Evolutionary conservation across 64 coral and sea anemone species (phyloP).

Genomic region (Dendronephthya gigantea): DNA sequence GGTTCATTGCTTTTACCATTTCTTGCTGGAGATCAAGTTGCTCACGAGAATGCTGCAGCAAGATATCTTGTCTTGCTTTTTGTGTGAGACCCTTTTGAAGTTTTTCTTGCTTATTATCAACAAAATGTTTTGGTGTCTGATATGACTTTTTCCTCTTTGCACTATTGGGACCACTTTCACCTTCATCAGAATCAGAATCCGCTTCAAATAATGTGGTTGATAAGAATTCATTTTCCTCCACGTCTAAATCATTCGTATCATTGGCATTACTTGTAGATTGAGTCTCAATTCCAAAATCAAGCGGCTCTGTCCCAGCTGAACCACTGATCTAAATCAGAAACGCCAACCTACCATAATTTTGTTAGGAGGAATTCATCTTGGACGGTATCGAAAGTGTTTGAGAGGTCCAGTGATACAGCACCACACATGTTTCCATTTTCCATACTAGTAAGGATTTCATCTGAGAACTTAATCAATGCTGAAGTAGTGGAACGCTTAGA

Average conservation of each 20-base stretch:
- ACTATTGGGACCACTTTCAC: slow-evolving; percentile 5
- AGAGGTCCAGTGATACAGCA: too few relatives aligned
- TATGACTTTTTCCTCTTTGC: background rate
- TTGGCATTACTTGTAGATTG: background rate
- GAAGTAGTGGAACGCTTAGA: too few relatives aligned
- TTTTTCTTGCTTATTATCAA: slow-evolving; percentile 45
- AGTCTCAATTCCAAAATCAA: slow-evolving; percentile 33
- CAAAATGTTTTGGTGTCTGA: slow-evolving; percentile 24
- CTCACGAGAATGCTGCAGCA: slow-evolving; percentile 36
- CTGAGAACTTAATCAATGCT: too few relatives aligned
- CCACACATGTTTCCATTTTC: too few relatives aligned
- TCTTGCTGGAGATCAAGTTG: slow-evolving; percentile 31
- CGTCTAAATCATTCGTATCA: background rate
- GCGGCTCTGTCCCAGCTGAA: slow-evolving; percentile 31
- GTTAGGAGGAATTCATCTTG: too few relatives aligned
- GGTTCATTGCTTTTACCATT: slow-evolving; percentile 36
- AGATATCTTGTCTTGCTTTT: slow-evolving; percentile 45
- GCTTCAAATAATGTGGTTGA: background rate
- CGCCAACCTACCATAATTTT: slow-evolving; percentile 46
- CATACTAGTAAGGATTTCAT: too few relatives aligned
- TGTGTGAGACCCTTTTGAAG: slow-evolving; percentile 42
- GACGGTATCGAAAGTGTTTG: too few relatives aligned
- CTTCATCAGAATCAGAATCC: slow-evolving; percentile 13
- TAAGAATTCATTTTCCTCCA: slow-evolving; percentile 15
- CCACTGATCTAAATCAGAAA: slow-evolving; percentile 35